Evolutionary conservation across 2,113 vertebrate species (phyloP).

Genomic region (Dermatemys mawii): DNA sequence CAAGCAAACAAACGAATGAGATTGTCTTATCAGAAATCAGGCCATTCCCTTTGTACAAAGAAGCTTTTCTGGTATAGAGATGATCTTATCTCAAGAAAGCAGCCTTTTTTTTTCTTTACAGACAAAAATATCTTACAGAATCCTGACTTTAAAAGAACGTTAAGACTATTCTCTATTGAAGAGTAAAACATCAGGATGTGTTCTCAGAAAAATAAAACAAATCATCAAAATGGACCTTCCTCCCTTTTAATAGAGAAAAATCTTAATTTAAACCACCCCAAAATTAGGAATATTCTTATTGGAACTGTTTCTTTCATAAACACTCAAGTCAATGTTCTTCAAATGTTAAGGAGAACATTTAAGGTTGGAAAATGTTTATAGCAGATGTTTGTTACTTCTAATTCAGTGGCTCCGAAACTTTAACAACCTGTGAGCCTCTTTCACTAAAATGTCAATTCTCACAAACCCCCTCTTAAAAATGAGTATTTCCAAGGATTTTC

Average conservation of each 20-base stretch:
- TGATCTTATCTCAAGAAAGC: background rate
- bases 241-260: background rate
- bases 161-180: background rate
- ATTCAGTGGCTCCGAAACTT: background rate
- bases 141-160: background rate
- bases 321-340: no score
- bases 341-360: background rate
- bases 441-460: no score
- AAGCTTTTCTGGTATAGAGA: background rate
- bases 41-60: background rate
- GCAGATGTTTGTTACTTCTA: background rate
- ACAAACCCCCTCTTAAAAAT: no score
- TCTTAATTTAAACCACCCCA: background rate
- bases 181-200: background rate
- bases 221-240: background rate
- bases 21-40: background rate
- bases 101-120: background rate
- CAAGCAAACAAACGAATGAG: background rate
- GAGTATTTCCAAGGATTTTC: no score
- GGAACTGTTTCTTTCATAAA: background rate
- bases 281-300: background rate
- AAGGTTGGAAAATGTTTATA: background rate
- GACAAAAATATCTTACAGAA: background rate
- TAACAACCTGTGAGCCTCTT: no score
- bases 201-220: background rate